These are phyloP conservation scores for Dastarcus helophoroides DNA, from an alignment of 2,888 invertebrate species.

Conservation along the genomic window DNA sequence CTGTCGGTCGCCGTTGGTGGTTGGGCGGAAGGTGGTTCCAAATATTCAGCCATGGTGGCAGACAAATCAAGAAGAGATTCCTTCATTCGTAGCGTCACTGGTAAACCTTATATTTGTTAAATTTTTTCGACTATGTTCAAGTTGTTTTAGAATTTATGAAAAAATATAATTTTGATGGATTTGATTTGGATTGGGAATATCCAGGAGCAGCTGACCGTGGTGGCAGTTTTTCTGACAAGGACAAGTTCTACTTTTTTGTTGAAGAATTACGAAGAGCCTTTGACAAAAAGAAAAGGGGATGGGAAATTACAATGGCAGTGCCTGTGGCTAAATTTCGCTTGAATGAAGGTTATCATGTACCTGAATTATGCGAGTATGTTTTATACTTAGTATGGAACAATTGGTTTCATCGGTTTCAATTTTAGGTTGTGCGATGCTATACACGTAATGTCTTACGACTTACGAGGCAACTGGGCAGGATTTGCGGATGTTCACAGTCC, in stretches of 20 bases:
- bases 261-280: constrained; percentile 73
- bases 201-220: constrained; percentile 81
- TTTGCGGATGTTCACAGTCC: constrained; percentile 86
- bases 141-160: constrained; percentile 53
- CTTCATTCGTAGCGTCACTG: constrained; percentile 66
- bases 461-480: constrained; percentile 83
- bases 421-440: constrained; percentile 67
- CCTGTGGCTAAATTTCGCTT: constrained; percentile 78
- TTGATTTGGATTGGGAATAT: constrained; percentile 87
- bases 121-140: not conserved
- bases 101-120: constrained; percentile 32
- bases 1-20: constrained; percentile 77
- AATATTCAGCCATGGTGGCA: constrained; percentile 74
- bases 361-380: constrained; percentile 75
- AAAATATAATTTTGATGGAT: constrained; percentile 69
- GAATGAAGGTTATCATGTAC: constrained; percentile 84
- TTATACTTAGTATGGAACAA: not conserved
- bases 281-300: constrained; percentile 57
- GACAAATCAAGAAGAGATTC: constrained; percentile 53
- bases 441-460: constrained; percentile 78
- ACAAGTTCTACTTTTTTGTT: constrained; percentile 69
- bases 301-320: constrained; percentile 86
- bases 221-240: constrained; percentile 73
- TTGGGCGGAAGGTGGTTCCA: constrained; percentile 82
- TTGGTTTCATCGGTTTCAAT: not conserved